Base-by-base conservation (phyloP, 2,888 invertebrate genomes). In the Disparrhopalites patrizii region DNA sequence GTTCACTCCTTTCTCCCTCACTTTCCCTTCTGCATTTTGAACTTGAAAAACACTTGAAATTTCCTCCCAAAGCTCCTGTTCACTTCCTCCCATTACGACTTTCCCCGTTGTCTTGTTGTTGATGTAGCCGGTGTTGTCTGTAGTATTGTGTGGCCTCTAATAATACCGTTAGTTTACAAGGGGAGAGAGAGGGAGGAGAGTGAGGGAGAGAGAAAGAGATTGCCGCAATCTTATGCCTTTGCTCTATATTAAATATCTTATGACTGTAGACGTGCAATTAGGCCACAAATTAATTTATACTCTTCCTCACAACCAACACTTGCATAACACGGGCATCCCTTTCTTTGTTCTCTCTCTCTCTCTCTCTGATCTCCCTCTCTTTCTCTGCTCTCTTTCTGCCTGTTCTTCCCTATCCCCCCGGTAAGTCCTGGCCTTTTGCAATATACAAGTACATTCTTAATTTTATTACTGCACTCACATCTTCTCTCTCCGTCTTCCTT, bases 211-310 rank as follows among this genome's bases (percentile, higher is more conserved):
- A 47, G 20, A 30, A 18, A 20, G 47, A 47, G 47, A 47, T 47
- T 47, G 47, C 47, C 47, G 47, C 50, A 47, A 47, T 47, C 47
- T 47, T 47, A 47, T 47, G 47, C 47, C 25, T 47, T 8, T 47
- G 47, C 23, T 57, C 62, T 68, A 73, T 74, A 72, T 74, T 72
- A 72, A 74, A 72, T 72, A 74, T 72, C 72, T 74, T 72, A 72
- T 71, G 73, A 71, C 68, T 69, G 58, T 62, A 67, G 74, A 71
- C 71, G 69, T 72, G 74, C 72, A 74, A 74, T 74, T 72, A 72
- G 71, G 69, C 70, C 71, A 68, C 69, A 74, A 74, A 72, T 72
- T 74, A 72, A 72, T 74, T 74, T 72, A 69, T 68, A 65, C 50
- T 40, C 40, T 40, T 56, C 47, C 50, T n/a, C n/a, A n/a, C 38